Evolutionary conservation across 64 coral and sea anemone species (phyloP), one percentile per base, ranked within the genome.

Genomic region (Actinia tenebrosa): DNA sequence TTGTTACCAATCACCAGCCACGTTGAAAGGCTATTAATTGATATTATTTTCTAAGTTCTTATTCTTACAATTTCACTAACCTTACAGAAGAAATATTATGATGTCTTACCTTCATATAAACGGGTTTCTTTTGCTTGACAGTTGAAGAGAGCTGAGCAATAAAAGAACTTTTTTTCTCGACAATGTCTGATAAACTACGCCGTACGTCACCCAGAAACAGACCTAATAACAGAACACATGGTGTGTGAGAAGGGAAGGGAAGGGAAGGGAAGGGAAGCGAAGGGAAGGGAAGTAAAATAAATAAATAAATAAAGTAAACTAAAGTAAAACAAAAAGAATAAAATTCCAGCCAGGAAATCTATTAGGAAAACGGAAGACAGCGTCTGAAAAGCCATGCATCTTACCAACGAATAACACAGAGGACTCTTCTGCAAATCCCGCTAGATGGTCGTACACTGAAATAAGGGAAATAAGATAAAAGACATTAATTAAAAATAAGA

Each of bases 331-430:
- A 10, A 66, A 66, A 25, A 3, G 22, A 23, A 66, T 23, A n/a
- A 66, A 66, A 66, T n/a, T 5, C 7, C 47, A 50, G 47, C 47
- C 47, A 50, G 47, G 63, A 10, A n/a, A 23, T 23, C 3, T 66
- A 10, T n/a, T n/a, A 66, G 63, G n/a, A 23, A 66, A n/a, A 66
- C 19, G 19, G n/a, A 20, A 22, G n/a, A 23, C 20, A 20, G 17
- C 17, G 18, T 20, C 6, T 64, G 2, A 66, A 66, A 66, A 66
- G 10, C 19, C n/a, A 20, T 37, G 30, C 30, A 23, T 61, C 88
- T 90, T 89, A 96, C 94, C 94, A 37, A 92, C 79, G 87, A 96
- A 92, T 7, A 96, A 82, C 58, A 93, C 84, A 26, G 83, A 85
- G 9, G 83, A 64, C 16, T 92, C 88, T 86, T 96, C 94, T 59